These are phyloP conservation scores for Ganaspis sp. DNA, from an alignment of 1,140 invertebrate species.

Conservation along the genomic window DNA sequence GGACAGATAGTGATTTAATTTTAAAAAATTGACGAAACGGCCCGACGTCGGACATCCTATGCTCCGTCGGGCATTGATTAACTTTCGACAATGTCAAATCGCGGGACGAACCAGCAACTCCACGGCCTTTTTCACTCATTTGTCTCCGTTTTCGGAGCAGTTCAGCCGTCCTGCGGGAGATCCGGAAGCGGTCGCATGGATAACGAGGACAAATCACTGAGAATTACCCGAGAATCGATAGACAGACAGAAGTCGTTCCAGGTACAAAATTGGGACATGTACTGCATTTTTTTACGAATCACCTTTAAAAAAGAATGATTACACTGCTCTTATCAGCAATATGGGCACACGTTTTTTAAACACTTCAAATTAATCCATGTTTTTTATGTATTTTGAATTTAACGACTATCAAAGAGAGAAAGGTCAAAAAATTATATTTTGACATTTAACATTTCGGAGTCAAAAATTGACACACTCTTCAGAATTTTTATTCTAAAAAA, in stretches of 20 bases:
- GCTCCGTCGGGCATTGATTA: constrained; percentile 72
- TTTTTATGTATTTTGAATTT: too few species aligned
- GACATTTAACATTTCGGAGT: too few species aligned
- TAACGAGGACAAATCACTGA: constrained; percentile 69
- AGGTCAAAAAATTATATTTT: too few species aligned
- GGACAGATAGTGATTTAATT: constrained; percentile 77
- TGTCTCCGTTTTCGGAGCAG: constrained; percentile 53
- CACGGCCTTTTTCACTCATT: constrained; percentile 57
- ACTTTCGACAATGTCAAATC: constrained; percentile 77
- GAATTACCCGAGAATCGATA: constrained; percentile 27
- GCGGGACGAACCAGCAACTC: constrained; percentile 58
- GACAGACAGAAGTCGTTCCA: constrained; percentile 22
- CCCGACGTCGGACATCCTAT: constrained; percentile 54
- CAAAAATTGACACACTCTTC: too few species aligned
- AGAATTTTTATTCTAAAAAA: too few species aligned
- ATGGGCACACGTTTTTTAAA: not conserved
- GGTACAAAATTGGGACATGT: constrained; percentile 6
- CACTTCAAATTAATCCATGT: too few species aligned
- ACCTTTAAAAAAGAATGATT: not conserved
- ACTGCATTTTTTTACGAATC: not conserved
- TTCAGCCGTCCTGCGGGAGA: constrained; percentile 55
- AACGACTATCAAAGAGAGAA: too few species aligned
- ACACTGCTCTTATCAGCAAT: not conserved
- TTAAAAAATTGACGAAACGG: constrained; percentile 76
- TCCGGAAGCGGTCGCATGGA: constrained; percentile 62